Base-by-base conservation (phyloP, 2,797 vertebrate genomes). In the Melanotaenia trifasciata region DNA sequence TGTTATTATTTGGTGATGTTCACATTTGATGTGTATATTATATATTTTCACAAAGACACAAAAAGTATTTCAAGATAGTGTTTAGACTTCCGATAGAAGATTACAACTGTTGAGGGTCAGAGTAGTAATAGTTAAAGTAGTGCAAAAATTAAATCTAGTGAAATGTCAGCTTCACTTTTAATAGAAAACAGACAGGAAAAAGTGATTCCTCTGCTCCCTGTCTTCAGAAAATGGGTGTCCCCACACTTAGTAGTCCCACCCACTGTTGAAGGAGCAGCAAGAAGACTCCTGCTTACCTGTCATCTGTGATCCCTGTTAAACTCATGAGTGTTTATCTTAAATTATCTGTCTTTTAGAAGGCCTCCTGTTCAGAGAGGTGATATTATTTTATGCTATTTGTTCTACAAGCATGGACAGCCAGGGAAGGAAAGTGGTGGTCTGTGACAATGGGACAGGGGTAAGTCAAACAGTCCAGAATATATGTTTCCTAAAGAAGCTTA, bases 391-490 rank as follows among this genome's bases (percentile, higher is more conserved):
- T 71, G 47, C 33, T 64, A 20, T 58, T 72, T 66, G 7, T 60
- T 13, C 14, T 53, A 50, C 47, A 35, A 91, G 1, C 70, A 96
- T 95, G 95, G 94, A 95, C 89, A 94, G 88, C 51, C 58, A 90
- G 45, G 94, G 94, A 53, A 94, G 94, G 72, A 95, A 92, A 78
- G 95, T 96, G 84, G 89, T 95, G 70, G 95, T 95, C 40, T 95
- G 94, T 89, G 95, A 96, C 89, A 95, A 95, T 89, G 94, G 95
- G 24, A 95, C 94, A 0, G 94, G 95, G 91, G 95, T 95, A 80
- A 94, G 94, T 89, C 18, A 57, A 22, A 0, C 13, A 53, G 1
- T 30, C 38, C 20, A 38, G 12, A 35, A 1, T 35, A 20, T 2
- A 0, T 4, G 28, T 26, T 4, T 26, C 40, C 18, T 18, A 20